Base-by-base conservation (phyloP, 2,113 vertebrate genomes). In the Nipponia nippon region DNA sequence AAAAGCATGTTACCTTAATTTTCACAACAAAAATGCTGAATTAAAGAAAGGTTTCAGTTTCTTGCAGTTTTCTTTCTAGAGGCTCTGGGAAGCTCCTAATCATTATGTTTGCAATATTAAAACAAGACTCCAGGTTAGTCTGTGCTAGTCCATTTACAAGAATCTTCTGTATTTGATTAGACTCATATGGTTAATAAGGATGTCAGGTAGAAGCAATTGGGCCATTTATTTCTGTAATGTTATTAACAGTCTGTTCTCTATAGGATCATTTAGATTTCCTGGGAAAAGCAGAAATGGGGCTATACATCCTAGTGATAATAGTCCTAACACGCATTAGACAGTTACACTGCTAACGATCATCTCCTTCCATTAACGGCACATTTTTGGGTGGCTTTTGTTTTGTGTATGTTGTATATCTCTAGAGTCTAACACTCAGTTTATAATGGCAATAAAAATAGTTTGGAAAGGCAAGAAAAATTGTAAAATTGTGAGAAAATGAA, bases 81-180 rank as follows among this genome's bases (percentile, higher is more conserved):
- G 58, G 34, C 66, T 90, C 9, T 7, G 20, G 65, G 47, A 61
- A 97, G 91, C 97, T 98, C 97, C 81, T 97, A 98, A 97, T 98
- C 90, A 97, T 98, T 98, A 98, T 69, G 86, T 91, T 92, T 89
- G 83, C 89, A 95, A 96, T 96, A 95, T 97, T 96, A 96, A 97
- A 98, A 97, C 89, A 97, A 97, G 94, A 62, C 63, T n/a, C 15
- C 78, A 96, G 89, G 84, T 98, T 98, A 98, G 89, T 76, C 97
- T 97, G 87, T 91, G 71, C 59, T 97, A 58, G 29, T 95, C 98
- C 91, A 94, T 97, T 96, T 97, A 94, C 94, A 84, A 95, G 83
- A 91, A 83, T 96, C 77, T 97, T 97, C 94, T 97, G 94, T 97
- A 97, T 97, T 98, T 98, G 79, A 97, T 98, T 97, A 97, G 90